Evolutionary conservation across 2,888 invertebrate species (phyloP).

Genomic region (Augiades crinisus): DNA sequence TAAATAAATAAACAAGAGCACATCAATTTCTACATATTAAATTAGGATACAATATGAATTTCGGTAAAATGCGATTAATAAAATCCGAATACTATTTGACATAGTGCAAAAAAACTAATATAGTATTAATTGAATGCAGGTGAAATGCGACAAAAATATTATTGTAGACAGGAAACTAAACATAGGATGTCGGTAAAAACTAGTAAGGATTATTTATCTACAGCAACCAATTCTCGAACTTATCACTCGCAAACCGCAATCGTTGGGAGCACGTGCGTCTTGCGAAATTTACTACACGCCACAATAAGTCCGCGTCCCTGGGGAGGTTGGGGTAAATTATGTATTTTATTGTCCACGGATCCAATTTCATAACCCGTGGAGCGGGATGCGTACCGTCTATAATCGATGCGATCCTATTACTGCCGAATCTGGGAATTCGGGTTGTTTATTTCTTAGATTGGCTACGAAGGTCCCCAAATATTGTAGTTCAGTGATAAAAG

Average conservation of each 20-base stretch:
- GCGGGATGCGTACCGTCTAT: slow-evolving; percentile 30
- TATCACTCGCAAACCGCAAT: slow-evolving; percentile 35
- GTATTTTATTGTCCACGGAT: slow-evolving; percentile 46
- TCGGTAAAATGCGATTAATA: too few species aligned
- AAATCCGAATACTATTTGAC: too few species aligned
- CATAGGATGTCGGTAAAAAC: neutral
- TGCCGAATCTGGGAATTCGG: slow-evolving; percentile 18
- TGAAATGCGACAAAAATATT: too few species aligned
- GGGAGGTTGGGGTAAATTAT: slow-evolving; percentile 40
- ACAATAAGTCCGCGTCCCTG: slow-evolving; percentile 38
- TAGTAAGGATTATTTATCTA: neutral
- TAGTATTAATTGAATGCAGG: too few species aligned
- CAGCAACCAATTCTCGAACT: slow-evolving; percentile 29
- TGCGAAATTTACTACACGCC: slow-evolving; percentile 41
- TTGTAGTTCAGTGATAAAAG: slow-evolving; percentile 17
- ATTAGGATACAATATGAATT: too few species aligned
- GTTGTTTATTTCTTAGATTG: slow-evolving; percentile 24
- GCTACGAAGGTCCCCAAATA: slow-evolving; percentile 16
- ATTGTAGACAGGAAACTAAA: too few species aligned
- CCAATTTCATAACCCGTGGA: slow-evolving; percentile 45
- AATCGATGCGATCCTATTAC: slow-evolving; percentile 35
- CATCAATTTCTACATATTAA: too few species aligned
- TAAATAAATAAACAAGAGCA: too few species aligned
- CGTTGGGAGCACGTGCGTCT: slow-evolving; percentile 43
- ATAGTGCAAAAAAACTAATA: too few species aligned